These are phyloP conservation scores for Tenthredo distinguenda DNA, from an alignment of 2,888 invertebrate species.

Conservation along the genomic window DNA sequence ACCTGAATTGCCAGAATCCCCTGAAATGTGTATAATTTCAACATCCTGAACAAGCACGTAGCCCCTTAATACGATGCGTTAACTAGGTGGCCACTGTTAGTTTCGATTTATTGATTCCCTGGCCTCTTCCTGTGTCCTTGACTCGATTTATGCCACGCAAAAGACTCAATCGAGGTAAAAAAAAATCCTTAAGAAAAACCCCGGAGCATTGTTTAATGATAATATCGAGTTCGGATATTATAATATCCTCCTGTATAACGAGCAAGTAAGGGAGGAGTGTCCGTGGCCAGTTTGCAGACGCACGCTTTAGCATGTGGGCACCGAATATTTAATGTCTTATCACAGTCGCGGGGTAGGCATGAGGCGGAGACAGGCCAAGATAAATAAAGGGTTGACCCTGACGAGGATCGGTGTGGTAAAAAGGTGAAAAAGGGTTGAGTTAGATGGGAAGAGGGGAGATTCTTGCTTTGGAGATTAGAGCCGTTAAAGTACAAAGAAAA, in stretches of 20 bases:
- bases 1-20: no score
- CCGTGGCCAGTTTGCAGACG: not conserved
- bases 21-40: no score
- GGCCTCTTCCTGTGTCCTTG: not conserved
- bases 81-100: not conserved
- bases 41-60: no score
- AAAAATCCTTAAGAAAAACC: not conserved
- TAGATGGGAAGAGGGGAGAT: not conserved
- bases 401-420: constrained; percentile 16
- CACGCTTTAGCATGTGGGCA: not conserved
- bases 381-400: constrained; percentile 27
- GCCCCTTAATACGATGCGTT: not conserved
- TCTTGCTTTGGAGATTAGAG: not conserved
- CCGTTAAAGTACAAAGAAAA: not conserved
- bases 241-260: not conserved
- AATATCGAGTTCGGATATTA: not conserved
- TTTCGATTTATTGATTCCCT: not conserved
- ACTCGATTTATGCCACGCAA: not conserved
- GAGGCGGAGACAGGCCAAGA: not conserved
- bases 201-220: not conserved
- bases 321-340: not conserved
- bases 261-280: not conserved
- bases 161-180: not conserved
- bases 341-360: not conserved
- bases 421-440: not conserved